phyloP scores from a whole-genome alignment of 2,113 vertebrate genomes.

The Ophthalmolycus amberensis region DNA sequence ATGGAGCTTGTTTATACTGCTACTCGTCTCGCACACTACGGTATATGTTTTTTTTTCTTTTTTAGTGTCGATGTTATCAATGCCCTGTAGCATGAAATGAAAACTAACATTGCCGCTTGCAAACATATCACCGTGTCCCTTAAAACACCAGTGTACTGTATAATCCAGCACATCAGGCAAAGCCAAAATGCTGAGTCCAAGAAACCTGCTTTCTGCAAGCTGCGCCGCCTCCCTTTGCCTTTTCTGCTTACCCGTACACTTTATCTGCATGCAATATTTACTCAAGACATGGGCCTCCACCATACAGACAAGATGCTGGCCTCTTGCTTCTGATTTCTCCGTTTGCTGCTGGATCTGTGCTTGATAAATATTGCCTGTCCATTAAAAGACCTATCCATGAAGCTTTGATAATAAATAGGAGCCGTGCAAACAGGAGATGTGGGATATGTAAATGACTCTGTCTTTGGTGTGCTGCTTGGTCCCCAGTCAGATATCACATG shows the following conservation, averaged over 20 bases:
- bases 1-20: not conserved
- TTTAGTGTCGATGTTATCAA: conserved; percentile 14
- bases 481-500: conserved; percentile 66
- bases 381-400: conserved; percentile 64
- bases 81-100: conserved; percentile 15
- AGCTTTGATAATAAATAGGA: conserved; percentile 79
- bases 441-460: conserved; percentile 77
- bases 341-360: conserved; percentile 64
- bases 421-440: conserved; percentile 74
- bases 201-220: conserved; percentile 60
- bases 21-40: not conserved
- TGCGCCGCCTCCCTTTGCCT: conserved; percentile 30
- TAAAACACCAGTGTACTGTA: conserved; percentile 46
- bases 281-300: conserved; percentile 56
- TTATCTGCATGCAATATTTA: conserved; percentile 76
- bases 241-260: conserved; percentile 76
- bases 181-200: conserved; percentile 73
- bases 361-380: conserved; percentile 73
- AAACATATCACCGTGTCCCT: conserved; percentile 48
- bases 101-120: conserved; percentile 43
- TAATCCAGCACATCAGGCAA: conserved; percentile 58
- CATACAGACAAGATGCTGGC: conserved; percentile 47
- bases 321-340: conserved; percentile 54
- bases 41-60: not conserved
- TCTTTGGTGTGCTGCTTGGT: conserved; percentile 59